Percentiles rank a stretch among this genome's conserved stretches.
phyloP scores from a whole-genome alignment of 2,797 vertebrate genomes.

The Sebastes matsubarae region DNA sequence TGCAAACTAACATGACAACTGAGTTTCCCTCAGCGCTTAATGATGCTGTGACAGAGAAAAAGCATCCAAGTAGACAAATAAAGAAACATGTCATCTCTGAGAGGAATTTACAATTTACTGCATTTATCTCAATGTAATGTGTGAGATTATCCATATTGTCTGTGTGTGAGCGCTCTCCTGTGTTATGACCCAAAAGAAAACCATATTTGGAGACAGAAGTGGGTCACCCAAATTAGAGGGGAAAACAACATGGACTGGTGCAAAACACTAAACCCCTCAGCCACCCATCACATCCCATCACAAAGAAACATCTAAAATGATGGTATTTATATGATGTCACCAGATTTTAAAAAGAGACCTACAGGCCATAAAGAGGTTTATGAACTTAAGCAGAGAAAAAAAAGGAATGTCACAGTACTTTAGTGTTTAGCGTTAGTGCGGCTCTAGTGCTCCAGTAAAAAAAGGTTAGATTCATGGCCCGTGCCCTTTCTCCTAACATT shows the following conservation, averaged over 20 bases:
- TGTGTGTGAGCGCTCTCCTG: slow-evolving; percentile 22
- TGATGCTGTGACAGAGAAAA: slow-evolving; percentile 18
- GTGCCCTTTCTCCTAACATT: background rate
- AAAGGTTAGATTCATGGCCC: background rate
- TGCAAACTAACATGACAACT: slow-evolving; percentile 26
- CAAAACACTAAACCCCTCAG: slow-evolving; percentile 14
- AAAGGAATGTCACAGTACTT: background rate
- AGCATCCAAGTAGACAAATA: slow-evolving; percentile 1
- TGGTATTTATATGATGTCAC: background rate
- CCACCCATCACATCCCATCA: background rate
- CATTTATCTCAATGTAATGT: slow-evolving; percentile 9
- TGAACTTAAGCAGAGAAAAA: background rate
- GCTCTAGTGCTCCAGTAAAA: background rate
- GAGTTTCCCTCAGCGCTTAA: slow-evolving; percentile 13
- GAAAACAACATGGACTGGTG: slow-evolving; percentile 49
- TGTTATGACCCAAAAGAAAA: slow-evolving; percentile 61
- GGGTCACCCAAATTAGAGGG: slow-evolving; percentile 59
- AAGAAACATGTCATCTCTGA: slow-evolving; percentile 17
- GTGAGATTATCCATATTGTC: slow-evolving; percentile 19
- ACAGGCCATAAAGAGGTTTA: slow-evolving; percentile 9
- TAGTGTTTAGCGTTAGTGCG: background rate
- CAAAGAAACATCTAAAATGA: background rate
- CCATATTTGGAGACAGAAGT: slow-evolving; percentile 59
- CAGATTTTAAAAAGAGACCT: background rate
- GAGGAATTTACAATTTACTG: background rate